These are phyloP conservation scores for Catamblyrhynchus diadema DNA, from an alignment of 2,797 vertebrate genomes.

Conservation along the genomic window DNA sequence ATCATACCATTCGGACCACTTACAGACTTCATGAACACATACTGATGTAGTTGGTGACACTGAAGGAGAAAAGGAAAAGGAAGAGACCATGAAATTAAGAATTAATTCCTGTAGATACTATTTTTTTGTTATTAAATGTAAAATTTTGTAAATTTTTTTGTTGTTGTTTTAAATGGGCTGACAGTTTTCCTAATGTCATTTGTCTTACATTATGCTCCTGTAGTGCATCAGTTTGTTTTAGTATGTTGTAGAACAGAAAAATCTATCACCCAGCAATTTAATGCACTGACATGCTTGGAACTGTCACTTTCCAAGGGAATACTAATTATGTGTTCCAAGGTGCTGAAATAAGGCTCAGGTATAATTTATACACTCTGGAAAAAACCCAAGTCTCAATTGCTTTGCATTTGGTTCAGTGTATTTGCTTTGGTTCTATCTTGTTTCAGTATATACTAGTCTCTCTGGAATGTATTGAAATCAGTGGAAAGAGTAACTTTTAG, in stretches of 20 bases:
- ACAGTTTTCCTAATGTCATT: not conserved
- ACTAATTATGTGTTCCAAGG: not conserved
- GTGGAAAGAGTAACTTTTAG: not conserved
- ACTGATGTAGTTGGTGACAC: not conserved
- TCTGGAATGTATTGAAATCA: not conserved
- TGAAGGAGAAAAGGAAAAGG: not conserved
- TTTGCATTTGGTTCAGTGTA: not conserved
- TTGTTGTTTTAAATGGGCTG: not conserved
- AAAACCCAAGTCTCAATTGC: fast-evolving
- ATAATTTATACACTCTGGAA: not conserved
- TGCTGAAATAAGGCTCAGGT: not conserved
- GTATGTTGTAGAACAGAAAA: not conserved
- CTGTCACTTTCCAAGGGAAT: not conserved
- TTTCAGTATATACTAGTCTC: not conserved
- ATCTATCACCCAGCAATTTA: not conserved
- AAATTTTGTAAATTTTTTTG: not conserved
- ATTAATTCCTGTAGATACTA: not conserved
- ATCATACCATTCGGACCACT: conserved; percentile 80
- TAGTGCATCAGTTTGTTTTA: not conserved
- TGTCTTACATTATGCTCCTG: not conserved
- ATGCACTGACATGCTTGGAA: not conserved
- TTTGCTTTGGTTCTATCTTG: not conserved
- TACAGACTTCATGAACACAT: conserved; percentile 73
- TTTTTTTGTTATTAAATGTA: not conserved
- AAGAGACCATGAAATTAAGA: not conserved